These are phyloP conservation scores for Notarius lentiginosus DNA, from an alignment of 2,113 vertebrate genomes.

Conservation along the genomic window DNA sequence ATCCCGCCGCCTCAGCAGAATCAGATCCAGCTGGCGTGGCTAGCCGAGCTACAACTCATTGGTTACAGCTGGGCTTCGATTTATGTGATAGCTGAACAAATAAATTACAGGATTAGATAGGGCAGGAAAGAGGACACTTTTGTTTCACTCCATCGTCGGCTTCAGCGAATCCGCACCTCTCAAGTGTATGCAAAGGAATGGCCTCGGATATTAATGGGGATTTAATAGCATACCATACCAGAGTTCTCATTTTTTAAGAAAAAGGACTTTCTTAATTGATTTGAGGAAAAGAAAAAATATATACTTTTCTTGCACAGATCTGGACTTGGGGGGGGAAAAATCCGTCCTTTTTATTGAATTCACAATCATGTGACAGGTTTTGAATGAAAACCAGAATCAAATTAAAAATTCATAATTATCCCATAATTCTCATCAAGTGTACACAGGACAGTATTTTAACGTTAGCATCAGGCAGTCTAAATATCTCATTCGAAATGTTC, in stretches of 20 bases:
- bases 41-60: conserved; percentile 85
- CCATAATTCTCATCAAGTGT: not conserved
- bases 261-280: not conserved
- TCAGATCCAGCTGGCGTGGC: conserved; percentile 62
- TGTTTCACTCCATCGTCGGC: conserved; percentile 68
- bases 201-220: not conserved
- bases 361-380: not conserved
- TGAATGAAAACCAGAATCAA: not conserved
- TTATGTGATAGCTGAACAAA: conserved; percentile 96
- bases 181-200: not conserved
- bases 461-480: too few species aligned
- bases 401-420: not conserved
- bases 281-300: not conserved
- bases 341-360: not conserved
- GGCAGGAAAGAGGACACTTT: conserved; percentile 77
- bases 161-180: not conserved
- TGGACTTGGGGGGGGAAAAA: not conserved
- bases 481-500: not conserved
- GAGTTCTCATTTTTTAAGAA: not conserved
- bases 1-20: conserved; percentile 92
- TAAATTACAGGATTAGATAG: conserved; percentile 92
- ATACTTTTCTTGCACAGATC: not conserved
- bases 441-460: not conserved
- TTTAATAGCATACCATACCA: not conserved
- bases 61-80: conserved; percentile 95